Base-by-base conservation (phyloP, 2,797 vertebrate genomes). In the Spheniscus humboldti region DNA sequence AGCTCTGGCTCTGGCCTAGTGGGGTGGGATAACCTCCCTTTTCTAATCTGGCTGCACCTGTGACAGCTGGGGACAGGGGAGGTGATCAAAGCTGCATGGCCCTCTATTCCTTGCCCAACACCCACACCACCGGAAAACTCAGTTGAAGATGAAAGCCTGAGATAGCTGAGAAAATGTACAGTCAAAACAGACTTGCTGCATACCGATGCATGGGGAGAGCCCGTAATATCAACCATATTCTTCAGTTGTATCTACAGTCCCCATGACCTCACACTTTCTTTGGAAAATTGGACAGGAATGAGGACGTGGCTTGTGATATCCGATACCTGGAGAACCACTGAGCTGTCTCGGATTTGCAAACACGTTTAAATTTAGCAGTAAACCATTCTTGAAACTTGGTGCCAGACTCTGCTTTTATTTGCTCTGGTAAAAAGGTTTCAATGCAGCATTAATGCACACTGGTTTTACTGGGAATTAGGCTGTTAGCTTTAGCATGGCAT, bases 71-170 rank as follows among this genome's bases (percentile, higher is more conserved):
- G 22, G 15, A 28, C 4, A 6, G 39, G 55, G 64, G 52, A 88
- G 13, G 16, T 77, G 37, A 77, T 59, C 73, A 86, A 55, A 86
- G 28, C 30, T 57, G 8, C 24, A 13, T 3, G 15, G 18, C 22
- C 10, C 24, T 62, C 67, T 60, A 22, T 10, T 69, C 52, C 14
- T 31, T 18, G 6, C 11, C 17, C 56, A 76, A 43, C 22, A 53
- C 15, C 8, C 30, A 57, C 22, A 53, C 7, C 1, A 3, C 22
- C 0, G 0, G 64, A 88, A 91, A 88, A 73, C 28, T 43, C n/a
- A 66, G 15, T 3, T 72, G 48, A 37, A 72, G 30, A 56, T 22
- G 57, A 84, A 88, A 90, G 23, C 6, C 7, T 48, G n/a, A 53
- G 23, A 18, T 4, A 81, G 41, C 18, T 57, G 74, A 57, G 68